Evolutionary conservation across 1,140 invertebrate species (phyloP).

Genomic region (Battus philenor): DNA sequence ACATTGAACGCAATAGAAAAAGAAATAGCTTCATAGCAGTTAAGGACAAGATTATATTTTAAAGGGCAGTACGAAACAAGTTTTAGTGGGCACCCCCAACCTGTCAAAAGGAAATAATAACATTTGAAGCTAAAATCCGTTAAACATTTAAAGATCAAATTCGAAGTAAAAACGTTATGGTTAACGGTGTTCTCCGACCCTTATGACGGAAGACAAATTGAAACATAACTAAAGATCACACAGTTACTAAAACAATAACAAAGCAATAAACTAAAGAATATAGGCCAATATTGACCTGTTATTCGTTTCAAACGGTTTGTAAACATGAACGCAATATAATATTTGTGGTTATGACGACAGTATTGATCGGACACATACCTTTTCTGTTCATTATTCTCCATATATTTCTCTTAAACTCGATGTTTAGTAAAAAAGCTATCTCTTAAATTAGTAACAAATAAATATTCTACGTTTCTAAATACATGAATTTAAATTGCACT

Average conservation of each 20-base stretch:
- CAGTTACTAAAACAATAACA: no score
- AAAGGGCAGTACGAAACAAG: neutral
- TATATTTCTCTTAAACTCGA: slow-evolving; percentile 31
- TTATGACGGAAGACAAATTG: slow-evolving; percentile 7
- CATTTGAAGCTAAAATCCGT: slow-evolving; percentile 60
- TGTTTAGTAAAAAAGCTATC: slow-evolving; percentile 22
- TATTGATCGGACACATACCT: slow-evolving; percentile 70
- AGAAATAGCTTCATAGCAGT: slow-evolving; percentile 3
- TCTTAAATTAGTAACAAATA: no score
- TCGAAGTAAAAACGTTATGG: slow-evolving; percentile 68
- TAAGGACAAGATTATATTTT: neutral
- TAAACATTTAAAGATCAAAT: slow-evolving; percentile 72
- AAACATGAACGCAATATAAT: neutral
- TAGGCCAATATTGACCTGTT: no score
- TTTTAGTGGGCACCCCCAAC: neutral
- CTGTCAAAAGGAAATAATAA: slow-evolving; percentile 24
- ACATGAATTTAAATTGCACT: slow-evolving; percentile 47
- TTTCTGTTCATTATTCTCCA: slow-evolving; percentile 60
- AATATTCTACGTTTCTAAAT: no score
- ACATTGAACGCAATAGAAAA: slow-evolving; percentile 37
- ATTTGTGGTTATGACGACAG: slow-evolving; percentile 61
- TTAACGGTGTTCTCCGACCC: slow-evolving; percentile 35
- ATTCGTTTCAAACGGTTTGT: no score
- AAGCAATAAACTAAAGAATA: no score
- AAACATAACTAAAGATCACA: no score